phyloP scores from a whole-genome alignment of 2,888 invertebrate species.

The Ligdia adustata region DNA sequence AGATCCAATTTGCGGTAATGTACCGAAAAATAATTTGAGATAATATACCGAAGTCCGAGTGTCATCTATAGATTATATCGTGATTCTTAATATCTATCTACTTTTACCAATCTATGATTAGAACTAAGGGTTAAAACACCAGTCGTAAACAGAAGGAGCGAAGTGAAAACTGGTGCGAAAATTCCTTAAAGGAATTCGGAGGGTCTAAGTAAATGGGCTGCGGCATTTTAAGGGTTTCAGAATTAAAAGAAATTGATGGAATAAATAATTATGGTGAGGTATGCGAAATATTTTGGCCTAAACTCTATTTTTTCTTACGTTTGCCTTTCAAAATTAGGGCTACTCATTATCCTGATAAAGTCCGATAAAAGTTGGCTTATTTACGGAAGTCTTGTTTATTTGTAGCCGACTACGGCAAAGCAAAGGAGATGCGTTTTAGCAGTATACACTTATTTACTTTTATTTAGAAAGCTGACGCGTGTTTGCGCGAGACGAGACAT shows the following conservation, averaged over 20 bases:
- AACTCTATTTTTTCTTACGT: background rate
- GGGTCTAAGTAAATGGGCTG: conserved; percentile 11
- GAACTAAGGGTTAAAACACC: conserved; percentile 21
- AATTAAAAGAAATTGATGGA: conserved; percentile 12
- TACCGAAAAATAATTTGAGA: too few species aligned
- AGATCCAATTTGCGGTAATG: too few species aligned
- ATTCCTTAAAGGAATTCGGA: conserved; percentile 23
- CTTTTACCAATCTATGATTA: background rate
- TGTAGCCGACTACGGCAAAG: too few species aligned
- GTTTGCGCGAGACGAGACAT: too few species aligned
- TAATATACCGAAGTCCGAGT: too few species aligned
- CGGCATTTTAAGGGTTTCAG: conserved; percentile 1
- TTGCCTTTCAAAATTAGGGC: background rate
- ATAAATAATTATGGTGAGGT: conserved; percentile 18
- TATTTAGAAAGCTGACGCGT: too few species aligned
- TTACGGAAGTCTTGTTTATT: too few species aligned
- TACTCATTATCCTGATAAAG: background rate
- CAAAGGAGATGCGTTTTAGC: too few species aligned
- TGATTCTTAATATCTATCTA: too few species aligned
- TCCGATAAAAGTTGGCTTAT: too few species aligned
- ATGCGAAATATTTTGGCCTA: background rate
- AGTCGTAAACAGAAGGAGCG: conserved; percentile 18
- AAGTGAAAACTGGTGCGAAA: conserved; percentile 27
- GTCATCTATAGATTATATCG: too few species aligned
- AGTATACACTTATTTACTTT: too few species aligned